Evolutionary conservation across 2,888 invertebrate genomes (phyloP).

Genomic region (Cosmorhoe ocellata): DNA sequence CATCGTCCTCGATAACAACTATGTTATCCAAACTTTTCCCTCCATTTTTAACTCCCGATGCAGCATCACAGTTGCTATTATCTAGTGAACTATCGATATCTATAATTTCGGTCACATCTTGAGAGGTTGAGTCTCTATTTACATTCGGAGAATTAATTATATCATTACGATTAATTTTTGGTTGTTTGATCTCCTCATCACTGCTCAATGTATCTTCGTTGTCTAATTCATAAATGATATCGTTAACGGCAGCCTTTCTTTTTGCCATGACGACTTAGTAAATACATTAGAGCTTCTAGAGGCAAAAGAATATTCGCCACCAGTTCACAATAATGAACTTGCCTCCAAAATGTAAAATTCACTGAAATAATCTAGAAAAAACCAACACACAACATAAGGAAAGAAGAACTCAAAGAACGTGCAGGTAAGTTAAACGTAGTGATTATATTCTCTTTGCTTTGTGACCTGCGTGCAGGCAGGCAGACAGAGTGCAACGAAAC

Average conservation of each 20-base stretch:
- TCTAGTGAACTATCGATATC: conserved; percentile 42
- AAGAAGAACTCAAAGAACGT: too few species aligned
- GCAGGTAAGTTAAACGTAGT: too few species aligned
- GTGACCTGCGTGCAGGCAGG: too few species aligned
- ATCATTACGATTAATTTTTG: conserved; percentile 59
- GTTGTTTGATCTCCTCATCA: conserved; percentile 68
- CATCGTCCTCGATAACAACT: conserved; percentile 34
- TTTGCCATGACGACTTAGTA: conserved; percentile 58
- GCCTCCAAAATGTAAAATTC: not conserved
- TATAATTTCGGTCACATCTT: conserved; percentile 43
- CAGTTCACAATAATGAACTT: too few species aligned
- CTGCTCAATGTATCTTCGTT: conserved; percentile 75
- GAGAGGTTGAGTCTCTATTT: conserved; percentile 33
- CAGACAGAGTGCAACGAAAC: too few species aligned
- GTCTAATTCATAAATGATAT: conserved; percentile 79
- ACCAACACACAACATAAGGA: too few species aligned
- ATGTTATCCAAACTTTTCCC: conserved; percentile 60
- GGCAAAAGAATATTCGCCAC: too few species aligned
- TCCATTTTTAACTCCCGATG: conserved; percentile 56
- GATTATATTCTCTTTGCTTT: too few species aligned
- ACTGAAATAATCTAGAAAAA: not conserved
- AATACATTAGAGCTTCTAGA: not conserved
- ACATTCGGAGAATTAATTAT: conserved; percentile 31
- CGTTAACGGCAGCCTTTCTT: conserved; percentile 68
- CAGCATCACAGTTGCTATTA: conserved; percentile 38